Percentiles rank a stretch among this genome's conserved stretches.
Evolutionary conservation across 2,113 vertebrate genomes (phyloP).

Genomic region (Hemicordylus capensis): DNA sequence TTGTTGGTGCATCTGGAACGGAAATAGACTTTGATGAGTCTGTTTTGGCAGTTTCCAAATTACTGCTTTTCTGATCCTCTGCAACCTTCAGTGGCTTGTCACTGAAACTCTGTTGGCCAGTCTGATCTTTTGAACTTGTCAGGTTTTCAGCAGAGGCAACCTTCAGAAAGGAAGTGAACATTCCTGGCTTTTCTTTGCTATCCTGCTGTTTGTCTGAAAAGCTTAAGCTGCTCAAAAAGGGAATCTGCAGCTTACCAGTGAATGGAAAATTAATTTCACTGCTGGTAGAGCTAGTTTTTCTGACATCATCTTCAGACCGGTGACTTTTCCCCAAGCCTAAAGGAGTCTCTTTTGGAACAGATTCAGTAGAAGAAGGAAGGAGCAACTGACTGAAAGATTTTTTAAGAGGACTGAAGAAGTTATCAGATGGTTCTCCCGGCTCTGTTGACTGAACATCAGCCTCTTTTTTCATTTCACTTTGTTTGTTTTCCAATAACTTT

Average conservation of each 20-base stretch:
- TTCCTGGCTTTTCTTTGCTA: slow-evolving; percentile 61
- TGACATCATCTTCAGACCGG: slow-evolving; percentile 74
- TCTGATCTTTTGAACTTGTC: slow-evolving; percentile 50
- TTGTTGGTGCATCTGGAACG: slow-evolving; percentile 52
- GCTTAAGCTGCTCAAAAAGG: slow-evolving; percentile 72
- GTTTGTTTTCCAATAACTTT: slow-evolving; percentile 21
- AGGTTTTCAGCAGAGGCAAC: slow-evolving; percentile 79
- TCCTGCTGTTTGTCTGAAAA: slow-evolving; percentile 70
- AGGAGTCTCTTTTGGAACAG: slow-evolving; percentile 58
- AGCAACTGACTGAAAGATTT: slow-evolving; percentile 89
- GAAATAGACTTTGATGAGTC: slow-evolving; percentile 53
- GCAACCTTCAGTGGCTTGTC: slow-evolving; percentile 25
- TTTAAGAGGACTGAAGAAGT: slow-evolving; percentile 86
- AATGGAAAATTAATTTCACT: slow-evolving; percentile 71
- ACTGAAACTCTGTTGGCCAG: slow-evolving; percentile 21
- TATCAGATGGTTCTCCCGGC: slow-evolving; percentile 45
- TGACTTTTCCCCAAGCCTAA: slow-evolving; percentile 60
- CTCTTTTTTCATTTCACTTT: slow-evolving; percentile 21
- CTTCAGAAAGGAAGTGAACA: slow-evolving; percentile 79
- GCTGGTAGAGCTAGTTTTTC: slow-evolving; percentile 54
- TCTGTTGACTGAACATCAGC: slow-evolving; percentile 26
- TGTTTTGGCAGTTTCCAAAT: slow-evolving; percentile 22
- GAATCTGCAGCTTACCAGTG: slow-evolving; percentile 72
- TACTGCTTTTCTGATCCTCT: slow-evolving; percentile 42
- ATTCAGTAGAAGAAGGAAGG: slow-evolving; percentile 64